phyloP scores from a whole-genome alignment of 2,888 invertebrate genomes.

The Chydorus sphaericus region DNA sequence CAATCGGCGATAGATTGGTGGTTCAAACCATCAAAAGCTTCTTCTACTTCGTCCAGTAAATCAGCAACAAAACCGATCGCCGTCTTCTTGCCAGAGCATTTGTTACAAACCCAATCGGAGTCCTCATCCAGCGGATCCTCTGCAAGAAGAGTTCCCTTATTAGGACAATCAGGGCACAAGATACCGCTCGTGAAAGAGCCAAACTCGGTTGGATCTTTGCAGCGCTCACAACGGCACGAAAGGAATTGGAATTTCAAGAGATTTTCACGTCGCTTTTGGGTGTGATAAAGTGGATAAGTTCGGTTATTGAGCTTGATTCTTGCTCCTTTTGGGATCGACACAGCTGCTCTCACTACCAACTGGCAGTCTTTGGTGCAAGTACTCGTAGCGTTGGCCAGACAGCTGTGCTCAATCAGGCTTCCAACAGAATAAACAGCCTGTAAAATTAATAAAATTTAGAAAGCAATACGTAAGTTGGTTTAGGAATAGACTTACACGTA shows the following conservation, averaged over 20 bases:
- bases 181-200: constrained; percentile 57
- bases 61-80: too few relatives aligned
- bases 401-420: constrained; percentile 66
- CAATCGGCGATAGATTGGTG: constrained; percentile 9
- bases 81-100: too few relatives aligned
- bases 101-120: too few relatives aligned
- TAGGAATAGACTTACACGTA: too few relatives aligned
- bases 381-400: constrained; percentile 65
- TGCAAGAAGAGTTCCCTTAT: too few relatives aligned
- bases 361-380: constrained; percentile 53
- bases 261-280: constrained; percentile 54
- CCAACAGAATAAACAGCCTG: constrained; percentile 57
- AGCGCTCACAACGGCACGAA: constrained; percentile 52
- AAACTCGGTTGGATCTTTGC: constrained; percentile 54
- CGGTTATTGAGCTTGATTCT: constrained; percentile 71
- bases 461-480: too few relatives aligned
- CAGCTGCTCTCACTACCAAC: constrained; percentile 48
- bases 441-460: too few relatives aligned
- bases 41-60: constrained; percentile 18
- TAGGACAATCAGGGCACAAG: constrained; percentile 41
- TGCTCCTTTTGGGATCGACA: constrained; percentile 41
- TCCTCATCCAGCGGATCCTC: too few relatives aligned
- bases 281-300: constrained; percentile 71
- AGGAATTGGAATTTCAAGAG: constrained; percentile 57
- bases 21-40: too few relatives aligned